Percentiles rank a stretch among this genome's conserved stretches.
phyloP scores from a whole-genome alignment of 2,797 vertebrate species.

The Microctenopoma lineatum region DNA sequence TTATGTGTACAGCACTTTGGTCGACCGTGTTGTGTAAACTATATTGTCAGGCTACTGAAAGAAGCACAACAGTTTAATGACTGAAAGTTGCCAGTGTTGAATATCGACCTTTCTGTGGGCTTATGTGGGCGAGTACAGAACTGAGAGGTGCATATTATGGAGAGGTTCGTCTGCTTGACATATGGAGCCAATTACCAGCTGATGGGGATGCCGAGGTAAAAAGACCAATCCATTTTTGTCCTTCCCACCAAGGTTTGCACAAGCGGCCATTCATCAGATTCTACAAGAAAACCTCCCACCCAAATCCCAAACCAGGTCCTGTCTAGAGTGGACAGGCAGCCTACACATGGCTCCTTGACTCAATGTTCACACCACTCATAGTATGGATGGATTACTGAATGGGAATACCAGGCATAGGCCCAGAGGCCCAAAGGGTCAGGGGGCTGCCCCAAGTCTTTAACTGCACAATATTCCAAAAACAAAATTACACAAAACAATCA shows the following conservation, averaged over 20 bases:
- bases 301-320: conserved; percentile 69
- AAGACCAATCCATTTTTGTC: conserved; percentile 75
- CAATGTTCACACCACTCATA: conserved; percentile 50
- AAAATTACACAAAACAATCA: neutral
- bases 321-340: conserved; percentile 63
- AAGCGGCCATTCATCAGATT: conserved; percentile 79
- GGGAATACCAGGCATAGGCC: neutral
- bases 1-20: neutral
- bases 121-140: conserved; percentile 30
- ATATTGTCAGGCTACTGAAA: neutral
- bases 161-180: conserved; percentile 71
- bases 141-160: conserved; percentile 54
- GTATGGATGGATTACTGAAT: neutral
- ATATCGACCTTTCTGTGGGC: conserved; percentile 14
- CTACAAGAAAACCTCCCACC: conserved; percentile 62
- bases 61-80: neutral
- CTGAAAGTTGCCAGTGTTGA: conserved; percentile 12
- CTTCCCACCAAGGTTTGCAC: conserved; percentile 74
- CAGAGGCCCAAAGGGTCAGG: too few relatives aligned
- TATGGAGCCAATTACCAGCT: conserved; percentile 82
- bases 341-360: conserved; percentile 57
- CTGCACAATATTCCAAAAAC: neutral
- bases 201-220: conserved; percentile 75
- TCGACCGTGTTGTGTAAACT: neutral
- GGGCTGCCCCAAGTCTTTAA: too few relatives aligned